Conservation (phyloP, 2,113 vertebrate species). For the Capreolus pygargus region DNA sequence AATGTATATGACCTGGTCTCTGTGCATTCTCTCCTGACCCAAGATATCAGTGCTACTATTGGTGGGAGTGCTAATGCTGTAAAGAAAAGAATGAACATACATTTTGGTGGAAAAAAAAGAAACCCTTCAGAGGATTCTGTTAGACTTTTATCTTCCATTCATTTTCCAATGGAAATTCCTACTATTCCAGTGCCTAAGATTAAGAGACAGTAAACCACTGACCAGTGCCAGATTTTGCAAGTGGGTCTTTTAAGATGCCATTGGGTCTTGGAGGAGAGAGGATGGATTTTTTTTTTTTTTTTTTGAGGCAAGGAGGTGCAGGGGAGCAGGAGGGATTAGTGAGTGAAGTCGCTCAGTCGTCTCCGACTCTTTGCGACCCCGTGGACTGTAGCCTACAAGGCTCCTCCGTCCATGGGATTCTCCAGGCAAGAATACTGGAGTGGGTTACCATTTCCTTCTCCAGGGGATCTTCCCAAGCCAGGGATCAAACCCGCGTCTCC, state of each 20-base stretch:
- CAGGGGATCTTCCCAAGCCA: no score
- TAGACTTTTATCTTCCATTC: background rate
- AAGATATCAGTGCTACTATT: background rate
- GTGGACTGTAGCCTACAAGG: no score
- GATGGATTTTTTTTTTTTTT: background rate
- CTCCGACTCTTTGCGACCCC: no score
- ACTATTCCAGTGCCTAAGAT: background rate
- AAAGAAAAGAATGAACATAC: background rate
- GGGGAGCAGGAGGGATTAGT: background rate
- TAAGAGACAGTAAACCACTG: background rate
- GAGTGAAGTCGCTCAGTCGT: no score
- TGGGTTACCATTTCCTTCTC: no score
- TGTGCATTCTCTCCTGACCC: background rate
- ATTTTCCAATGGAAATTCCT: background rate
- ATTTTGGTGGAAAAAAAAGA: background rate
- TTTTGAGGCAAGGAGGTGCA: background rate
- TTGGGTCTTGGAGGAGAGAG: background rate
- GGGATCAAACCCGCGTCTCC: no score
- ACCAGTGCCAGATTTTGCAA: background rate
- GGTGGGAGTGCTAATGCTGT: background rate
- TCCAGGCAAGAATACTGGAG: no score
- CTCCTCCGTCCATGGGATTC: no score
- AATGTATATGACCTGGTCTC: background rate
- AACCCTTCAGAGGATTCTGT: background rate
- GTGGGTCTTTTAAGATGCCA: background rate